Base-by-base conservation (phyloP, 2,797 vertebrate species). In the Phoebastria nigripes region DNA sequence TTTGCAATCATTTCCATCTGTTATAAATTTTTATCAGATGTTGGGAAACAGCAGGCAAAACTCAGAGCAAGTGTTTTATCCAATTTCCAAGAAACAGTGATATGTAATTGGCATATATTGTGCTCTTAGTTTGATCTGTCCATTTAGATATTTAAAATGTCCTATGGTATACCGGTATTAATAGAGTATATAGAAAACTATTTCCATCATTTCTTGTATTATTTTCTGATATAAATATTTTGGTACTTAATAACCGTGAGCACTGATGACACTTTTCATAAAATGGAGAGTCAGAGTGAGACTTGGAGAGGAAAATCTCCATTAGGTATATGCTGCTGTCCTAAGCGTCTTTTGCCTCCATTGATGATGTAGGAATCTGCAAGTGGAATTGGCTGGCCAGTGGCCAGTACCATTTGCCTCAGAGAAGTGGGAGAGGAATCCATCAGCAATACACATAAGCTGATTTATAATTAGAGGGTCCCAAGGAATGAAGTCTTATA, bases 1-100 rank as follows among this genome's bases (percentile, higher is more conserved):
- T 97, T 97, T 97, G 74, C 92, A 96, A 91, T 97, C 82, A 97
- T 94, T 98, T 97, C 97, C 97, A 97, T 97, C 93, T 98, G 97
- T 97, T 98, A 96, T 14, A 93, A 97, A 97, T 98, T 98, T 96
- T 96, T 97, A 97, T 98, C 97, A 98, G 96, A 98, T 98, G 96
- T 97, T 96, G 90, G 58, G 58, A 95, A 97, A 95, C 80, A 96
- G 79, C 90, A 96, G 90, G 63, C 88, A 95, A 94, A 96, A 91
- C 80, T 95, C 91, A 94, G 94, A 95, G 56, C 80, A 97, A 97
- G 85, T 94, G 93, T 69, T 95, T 67, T 72, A 96, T 95, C 82
- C 73, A 59, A 19, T 92, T 92, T 96, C 93, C 87, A 95, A 95
- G 93, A 95, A 97, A 95, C 69, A 74, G 15, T 85, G 59, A 85